Evolutionary conservation across 2,113 vertebrate genomes (phyloP), one percentile per base, ranked within the genome.

Genomic region (Silurus asotus): DNA sequence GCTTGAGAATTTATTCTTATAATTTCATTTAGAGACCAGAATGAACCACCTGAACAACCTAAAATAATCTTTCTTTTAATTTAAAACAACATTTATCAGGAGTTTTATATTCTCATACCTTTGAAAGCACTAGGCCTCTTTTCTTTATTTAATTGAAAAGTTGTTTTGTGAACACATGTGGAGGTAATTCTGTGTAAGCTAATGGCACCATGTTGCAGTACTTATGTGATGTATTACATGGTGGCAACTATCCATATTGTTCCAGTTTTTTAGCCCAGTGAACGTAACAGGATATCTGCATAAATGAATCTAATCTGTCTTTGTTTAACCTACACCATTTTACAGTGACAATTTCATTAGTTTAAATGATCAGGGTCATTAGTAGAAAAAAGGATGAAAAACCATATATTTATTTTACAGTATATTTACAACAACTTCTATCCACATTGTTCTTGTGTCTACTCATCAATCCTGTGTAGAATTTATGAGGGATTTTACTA

Each of bases 281-380:
- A 37, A 56, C 7, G 3, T 58, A 78, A 78, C 14, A 80, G 28
- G 56, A 61, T 45, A 28, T 80, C 17, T 80, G 56, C 4, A 45
- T 61, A 28, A 59, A 79, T 20, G 28, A 3, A 45, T 79, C 77
- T 79, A 45, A 79, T 20, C 25, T 9, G 8, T 10, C 28, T 79
- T 37, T 79, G 45, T 76, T 76, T 76, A 55, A 25, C 74, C 74
- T 55, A n/a, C 72, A 76, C 17, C 70, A 25, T 76, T n/a, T 55
- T 25, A n/a, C 13, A 55, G 13, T 55, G 23, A 13, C 4, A 76
- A 25, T 76, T 25, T 55, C 13, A 55, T 55, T 76, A 55, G 8
- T 74, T 49, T 51, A 49, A 51, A 74, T 74, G 23, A 74, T 23
- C 45, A 74, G 28, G 67, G 15, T 48, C 15, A 72, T 48, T 72